Conservation (phyloP, 2,797 vertebrate genomes). For the Chaenodraco wilsoni region DNA sequence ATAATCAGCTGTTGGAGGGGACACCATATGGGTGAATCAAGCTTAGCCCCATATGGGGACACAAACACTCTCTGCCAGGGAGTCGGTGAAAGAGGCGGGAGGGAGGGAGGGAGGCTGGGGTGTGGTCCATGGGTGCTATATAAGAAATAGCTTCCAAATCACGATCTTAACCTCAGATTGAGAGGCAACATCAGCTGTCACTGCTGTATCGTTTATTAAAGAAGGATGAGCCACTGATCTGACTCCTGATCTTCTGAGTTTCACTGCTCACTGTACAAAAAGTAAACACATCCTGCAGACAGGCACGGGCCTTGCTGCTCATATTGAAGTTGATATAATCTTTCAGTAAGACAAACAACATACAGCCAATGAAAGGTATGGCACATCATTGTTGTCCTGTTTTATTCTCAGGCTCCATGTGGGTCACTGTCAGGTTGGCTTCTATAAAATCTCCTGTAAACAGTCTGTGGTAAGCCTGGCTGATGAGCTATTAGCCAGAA, state of each 20-base stretch:
- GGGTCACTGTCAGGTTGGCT: slow-evolving; percentile 67
- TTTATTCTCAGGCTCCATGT: slow-evolving; percentile 52
- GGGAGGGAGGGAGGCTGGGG: slow-evolving; percentile 18
- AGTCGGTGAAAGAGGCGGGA: background rate
- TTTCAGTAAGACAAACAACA: slow-evolving; percentile 8
- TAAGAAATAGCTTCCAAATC: slow-evolving; percentile 16
- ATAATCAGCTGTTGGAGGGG: slow-evolving; percentile 59
- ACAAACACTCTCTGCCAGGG: slow-evolving; percentile 40
- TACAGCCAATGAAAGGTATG: background rate
- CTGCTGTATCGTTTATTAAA: background rate
- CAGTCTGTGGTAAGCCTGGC: slow-evolving; percentile 51
- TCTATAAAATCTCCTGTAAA: slow-evolving; percentile 47
- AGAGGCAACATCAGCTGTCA: slow-evolving; percentile 11
- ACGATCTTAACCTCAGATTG: slow-evolving; percentile 9
- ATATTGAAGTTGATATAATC: slow-evolving; percentile 3
- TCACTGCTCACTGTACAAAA: background rate
- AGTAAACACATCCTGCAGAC: background rate
- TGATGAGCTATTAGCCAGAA: slow-evolving; percentile 50
- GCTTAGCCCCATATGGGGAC: slow-evolving; percentile 59
- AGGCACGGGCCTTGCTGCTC: slow-evolving; percentile 8
- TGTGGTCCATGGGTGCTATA: slow-evolving; percentile 25
- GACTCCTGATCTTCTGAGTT: background rate
- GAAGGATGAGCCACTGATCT: background rate
- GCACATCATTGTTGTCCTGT: slow-evolving; percentile 21
- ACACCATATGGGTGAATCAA: slow-evolving; percentile 73